A percentile compares a stretch with the other conserved stretches of the same genome.
These are phyloP conservation scores for Astyanax mexicanus DNA, from an alignment of 2,797 vertebrate species.

Conservation along the genomic window DNA sequence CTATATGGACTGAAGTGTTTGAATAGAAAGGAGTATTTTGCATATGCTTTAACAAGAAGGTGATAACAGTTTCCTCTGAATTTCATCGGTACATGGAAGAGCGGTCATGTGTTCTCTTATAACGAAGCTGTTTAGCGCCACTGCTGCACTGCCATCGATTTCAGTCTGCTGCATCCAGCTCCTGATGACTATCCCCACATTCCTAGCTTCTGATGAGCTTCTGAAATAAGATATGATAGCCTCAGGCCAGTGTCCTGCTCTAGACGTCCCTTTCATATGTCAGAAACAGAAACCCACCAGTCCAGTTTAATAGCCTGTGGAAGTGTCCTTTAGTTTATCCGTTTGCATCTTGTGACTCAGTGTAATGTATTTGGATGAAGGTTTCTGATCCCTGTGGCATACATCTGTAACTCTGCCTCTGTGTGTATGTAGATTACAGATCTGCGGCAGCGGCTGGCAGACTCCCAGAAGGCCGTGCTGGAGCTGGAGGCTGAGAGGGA, in stretches of 20 bases:
- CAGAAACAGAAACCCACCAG: not conserved
- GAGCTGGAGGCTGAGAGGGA: constrained; percentile 92
- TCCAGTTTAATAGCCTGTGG: not conserved
- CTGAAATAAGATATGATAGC: not conserved
- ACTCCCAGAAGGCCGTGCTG: constrained; percentile 86
- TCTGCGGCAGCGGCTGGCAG: constrained; percentile 89
- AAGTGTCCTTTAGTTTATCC: too few relatives aligned
- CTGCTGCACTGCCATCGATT: too few relatives aligned
- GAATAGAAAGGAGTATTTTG: too few relatives aligned
- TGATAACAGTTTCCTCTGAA: not conserved
- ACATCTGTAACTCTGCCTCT: constrained; percentile 2
- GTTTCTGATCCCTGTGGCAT: not conserved
- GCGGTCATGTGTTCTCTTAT: too few relatives aligned
- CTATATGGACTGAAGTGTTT: too few relatives aligned
- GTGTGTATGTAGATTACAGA: constrained; percentile 86
- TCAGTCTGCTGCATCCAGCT: too few relatives aligned
- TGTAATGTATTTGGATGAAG: not conserved
- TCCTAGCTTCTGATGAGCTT: too few relatives aligned
- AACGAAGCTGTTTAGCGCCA: too few relatives aligned
- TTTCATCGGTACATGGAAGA: not conserved
- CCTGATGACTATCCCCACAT: too few relatives aligned
- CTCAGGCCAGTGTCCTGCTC: not conserved
- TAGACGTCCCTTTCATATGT: not conserved
- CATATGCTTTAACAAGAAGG: not conserved
- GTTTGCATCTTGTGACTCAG: too few relatives aligned